Evolutionary conservation across 2,113 vertebrate genomes (phyloP), one percentile per base, ranked within the genome.

Genomic region (Mustelus asterias): DNA sequence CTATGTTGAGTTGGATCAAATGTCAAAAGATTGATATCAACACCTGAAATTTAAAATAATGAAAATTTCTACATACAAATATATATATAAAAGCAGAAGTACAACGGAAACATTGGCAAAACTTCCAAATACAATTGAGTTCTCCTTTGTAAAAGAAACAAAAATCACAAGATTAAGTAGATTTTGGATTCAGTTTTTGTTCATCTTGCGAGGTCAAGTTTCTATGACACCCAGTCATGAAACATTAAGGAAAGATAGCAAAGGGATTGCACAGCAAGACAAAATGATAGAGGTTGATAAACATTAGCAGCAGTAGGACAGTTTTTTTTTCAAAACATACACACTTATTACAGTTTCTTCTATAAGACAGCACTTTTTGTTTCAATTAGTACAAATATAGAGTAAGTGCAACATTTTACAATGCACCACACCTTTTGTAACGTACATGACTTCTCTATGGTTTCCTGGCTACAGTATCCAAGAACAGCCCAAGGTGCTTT

Each of bases 401-500:
- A 90, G 20, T 90, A 83, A 83, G 54, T 93, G 60, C 16, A 93
- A 20, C 33, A 92, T 24, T 93, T 93, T n/a, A 93, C 7, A 93
- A 93, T 65, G 89, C 37, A 93, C 89, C 60, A 65, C 33, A 67
- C 41, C n/a, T 37, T 93, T 37, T 93, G 89, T 29, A 93, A 93
- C 37, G 67, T 60, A 60, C 88, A 92, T 92, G 54, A n/a, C 54
- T 63, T 60, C 54, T 44, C 37, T 20, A 83, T 92, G 88, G 60
- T 10, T 92, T 92, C 58, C 58, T 92, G 89, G 60, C 20, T 93
- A 93, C 33, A 65, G n/a, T 24, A 65, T n/a, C 86, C 89, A 93
- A 93, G 89, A 93, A 93, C n/a, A 16, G n/a, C 88, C 60, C 89
- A 93, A 65, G 63, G 65, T 65, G 89, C 89, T 41, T 20, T 93